phyloP scores from a whole-genome alignment of 1,140 invertebrate genomes.

The Bombus affinis region DNA sequence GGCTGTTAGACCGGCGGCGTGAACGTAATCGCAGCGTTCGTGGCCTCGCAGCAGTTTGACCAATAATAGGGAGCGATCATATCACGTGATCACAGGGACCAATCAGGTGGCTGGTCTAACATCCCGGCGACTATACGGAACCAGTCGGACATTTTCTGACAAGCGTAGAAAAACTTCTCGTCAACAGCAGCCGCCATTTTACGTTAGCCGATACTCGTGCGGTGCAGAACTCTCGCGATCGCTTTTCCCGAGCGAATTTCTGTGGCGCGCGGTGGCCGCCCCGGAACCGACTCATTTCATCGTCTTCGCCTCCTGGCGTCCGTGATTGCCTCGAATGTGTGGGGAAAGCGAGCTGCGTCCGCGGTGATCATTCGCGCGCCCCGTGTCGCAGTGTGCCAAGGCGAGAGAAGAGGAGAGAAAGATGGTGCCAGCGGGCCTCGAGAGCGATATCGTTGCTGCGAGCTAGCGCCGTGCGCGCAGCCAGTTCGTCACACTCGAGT shows the following conservation, averaged over 20 bases:
- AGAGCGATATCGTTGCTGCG: conserved; percentile 63
- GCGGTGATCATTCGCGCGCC: conserved; percentile 73
- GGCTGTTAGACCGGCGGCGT: conserved; percentile 64
- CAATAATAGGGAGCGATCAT: conserved; percentile 49
- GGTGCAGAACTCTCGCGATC: conserved; percentile 74
- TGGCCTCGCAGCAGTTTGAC: conserved; percentile 59
- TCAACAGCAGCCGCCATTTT: conserved; percentile 95
- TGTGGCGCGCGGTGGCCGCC: conserved; percentile 70
- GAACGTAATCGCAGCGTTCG: conserved; percentile 58
- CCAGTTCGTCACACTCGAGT: conserved; percentile 69
- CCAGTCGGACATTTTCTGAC: conserved; percentile 93
- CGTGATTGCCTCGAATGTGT: conserved; percentile 65
- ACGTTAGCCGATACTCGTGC: conserved; percentile 87
- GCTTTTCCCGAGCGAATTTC: conserved; percentile 70
- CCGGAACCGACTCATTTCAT: conserved; percentile 66
- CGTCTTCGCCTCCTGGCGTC: conserved; percentile 64
- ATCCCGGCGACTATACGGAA: conserved; percentile 85
- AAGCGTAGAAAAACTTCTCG: conserved; percentile 95
- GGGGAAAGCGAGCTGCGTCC: conserved; percentile 68
- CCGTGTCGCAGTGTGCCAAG: conserved; percentile 66
- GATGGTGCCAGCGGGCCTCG: conserved; percentile 76
- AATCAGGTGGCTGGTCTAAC: conserved; percentile 75
- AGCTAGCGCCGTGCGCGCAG: conserved; percentile 79
- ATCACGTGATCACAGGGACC: conserved; percentile 78
- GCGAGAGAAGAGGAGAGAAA: conserved; percentile 70